These are phyloP conservation scores for Eolophus roseicapilla DNA, from an alignment of 2,113 vertebrate species.

Conservation along the genomic window DNA sequence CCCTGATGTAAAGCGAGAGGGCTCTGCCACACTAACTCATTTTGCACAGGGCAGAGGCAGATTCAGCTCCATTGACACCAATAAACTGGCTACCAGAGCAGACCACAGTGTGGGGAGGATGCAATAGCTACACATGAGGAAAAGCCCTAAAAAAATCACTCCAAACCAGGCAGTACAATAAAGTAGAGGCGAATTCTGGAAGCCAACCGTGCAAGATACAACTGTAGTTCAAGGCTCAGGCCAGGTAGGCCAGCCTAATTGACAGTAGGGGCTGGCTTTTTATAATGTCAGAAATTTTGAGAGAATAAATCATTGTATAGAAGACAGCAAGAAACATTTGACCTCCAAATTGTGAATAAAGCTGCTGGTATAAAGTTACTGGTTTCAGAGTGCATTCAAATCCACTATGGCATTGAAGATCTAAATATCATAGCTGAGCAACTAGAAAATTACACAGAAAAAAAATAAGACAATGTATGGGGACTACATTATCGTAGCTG, in stretches of 20 bases:
- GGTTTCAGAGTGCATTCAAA: neutral
- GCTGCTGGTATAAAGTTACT: neutral
- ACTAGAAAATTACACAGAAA: neutral
- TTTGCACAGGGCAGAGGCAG: neutral
- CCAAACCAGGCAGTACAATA: neutral
- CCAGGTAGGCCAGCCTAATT: neutral
- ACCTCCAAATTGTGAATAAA: neutral
- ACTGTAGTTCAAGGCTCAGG: neutral
- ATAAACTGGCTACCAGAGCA: neutral
- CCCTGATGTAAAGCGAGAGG: accelerated
- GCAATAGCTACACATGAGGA: neutral
- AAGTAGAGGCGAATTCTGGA: neutral
- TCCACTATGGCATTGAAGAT: neutral
- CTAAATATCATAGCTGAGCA: neutral
- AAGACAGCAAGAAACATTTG: neutral
- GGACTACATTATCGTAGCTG: neutral
- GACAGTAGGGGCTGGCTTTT: neutral
- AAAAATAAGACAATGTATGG: neutral
- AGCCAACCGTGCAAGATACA: neutral
- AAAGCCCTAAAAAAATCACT: neutral
- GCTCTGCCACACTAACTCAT: neutral
- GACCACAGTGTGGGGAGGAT: neutral
- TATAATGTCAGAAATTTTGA: neutral
- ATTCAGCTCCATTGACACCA: neutral
- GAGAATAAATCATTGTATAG: neutral